Evolutionary conservation across 2,888 invertebrate genomes (phyloP), one percentile per base, ranked within the genome.

Genomic region (Euclidia mi): DNA sequence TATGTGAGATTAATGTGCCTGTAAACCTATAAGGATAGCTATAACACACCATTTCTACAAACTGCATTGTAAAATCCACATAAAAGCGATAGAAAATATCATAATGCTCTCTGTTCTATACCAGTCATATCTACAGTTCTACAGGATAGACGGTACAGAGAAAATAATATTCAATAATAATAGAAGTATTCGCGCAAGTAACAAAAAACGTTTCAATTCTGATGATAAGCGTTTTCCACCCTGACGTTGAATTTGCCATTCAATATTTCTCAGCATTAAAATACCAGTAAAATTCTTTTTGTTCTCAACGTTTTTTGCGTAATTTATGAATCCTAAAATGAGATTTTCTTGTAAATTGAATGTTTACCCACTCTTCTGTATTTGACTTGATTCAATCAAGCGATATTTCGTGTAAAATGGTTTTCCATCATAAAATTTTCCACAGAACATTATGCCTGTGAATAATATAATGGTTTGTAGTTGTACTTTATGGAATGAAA

Each of bases 361-460:
- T 35, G 35, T 56, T 56, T 43, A 37, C 17, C 25, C 31, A 41
- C 35, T 7, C 11, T n/a, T 12, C 43, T 48, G 50, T 51, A 59
- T 64, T 51, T 40, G 32, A 57, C 34, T 49, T 41, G 12, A 57
- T 52, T 43, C 52, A 65, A 65, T 56, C 38, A 18, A 41, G 7
- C 34, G 31, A 47, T 34, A 11, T 46, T 40, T 47, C 37, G 25
- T n/a, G n/a, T 34, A 14, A 52, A 66, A 58, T 62, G 47, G 42
- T 37, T 52, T 58, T 45, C 38, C 25, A 9, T 44, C 38, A 38
- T 50, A 58, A 61, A 45, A 40, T 56, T 40, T 45, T 45, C 35
- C 31, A 45, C 40, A 44, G 71, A 20, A 55, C 67, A 58, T 56
- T 58, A 66, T 10, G 14, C 40, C 40, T 18, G 44, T 34, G 29